Evolutionary conservation across 2,888 invertebrate species (phyloP).

Genomic region (Chrysopilus asiliformis): DNA sequence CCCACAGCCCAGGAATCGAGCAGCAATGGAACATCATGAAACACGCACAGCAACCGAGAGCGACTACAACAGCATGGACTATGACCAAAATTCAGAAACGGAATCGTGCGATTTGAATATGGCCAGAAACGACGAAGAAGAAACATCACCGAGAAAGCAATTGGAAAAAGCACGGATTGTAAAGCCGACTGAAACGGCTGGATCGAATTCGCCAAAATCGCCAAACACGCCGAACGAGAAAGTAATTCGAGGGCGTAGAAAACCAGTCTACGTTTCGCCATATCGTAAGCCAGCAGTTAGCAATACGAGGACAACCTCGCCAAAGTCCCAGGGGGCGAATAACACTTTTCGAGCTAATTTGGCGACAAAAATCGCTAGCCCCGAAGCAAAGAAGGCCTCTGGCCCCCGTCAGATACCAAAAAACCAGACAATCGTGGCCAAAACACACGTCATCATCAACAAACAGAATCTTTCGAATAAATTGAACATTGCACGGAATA

Average conservation of each 20-base stretch:
- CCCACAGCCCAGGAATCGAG: background rate
- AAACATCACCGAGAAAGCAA: conserved; percentile 22
- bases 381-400: conserved; percentile 17
- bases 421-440: conserved; percentile 11
- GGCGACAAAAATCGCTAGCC: conserved; percentile 27
- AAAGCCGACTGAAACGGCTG: conserved; percentile 36
- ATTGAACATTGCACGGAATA: conserved; percentile 7
- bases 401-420: conserved; percentile 12
- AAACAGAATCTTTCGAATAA: conserved; percentile 13
- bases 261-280: conserved; percentile 50
- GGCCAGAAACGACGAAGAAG: conserved; percentile 37
- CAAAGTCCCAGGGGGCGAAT: conserved; percentile 11
- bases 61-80: conserved; percentile 39
- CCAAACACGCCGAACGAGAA: conserved; percentile 18
- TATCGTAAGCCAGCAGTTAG: conserved; percentile 37
- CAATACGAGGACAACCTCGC: conserved; percentile 32
- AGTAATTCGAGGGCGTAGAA: conserved; percentile 39
- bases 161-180: conserved; percentile 43
- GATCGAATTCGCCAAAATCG: background rate
- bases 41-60: conserved; percentile 21
- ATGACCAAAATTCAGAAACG: conserved; percentile 44
- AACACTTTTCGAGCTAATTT: conserved; percentile 27
- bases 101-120: conserved; percentile 35
- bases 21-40: conserved; percentile 16
- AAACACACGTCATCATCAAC: conserved; percentile 13